Conservation (phyloP, 2,113 vertebrate genomes). For the Paramisgurnus dabryanus region DNA sequence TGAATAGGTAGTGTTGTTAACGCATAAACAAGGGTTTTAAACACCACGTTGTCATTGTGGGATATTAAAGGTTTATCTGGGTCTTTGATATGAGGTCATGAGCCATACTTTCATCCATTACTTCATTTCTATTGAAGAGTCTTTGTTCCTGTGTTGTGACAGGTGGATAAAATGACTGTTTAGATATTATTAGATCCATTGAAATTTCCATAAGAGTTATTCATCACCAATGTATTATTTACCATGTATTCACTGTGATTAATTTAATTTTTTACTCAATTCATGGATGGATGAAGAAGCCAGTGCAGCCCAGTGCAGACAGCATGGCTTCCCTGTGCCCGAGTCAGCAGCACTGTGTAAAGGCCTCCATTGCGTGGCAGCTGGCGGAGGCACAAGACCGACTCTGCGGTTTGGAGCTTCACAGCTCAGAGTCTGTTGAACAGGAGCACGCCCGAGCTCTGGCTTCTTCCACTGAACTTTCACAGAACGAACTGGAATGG, state of each 20-base stretch:
- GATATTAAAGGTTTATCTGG: not conserved
- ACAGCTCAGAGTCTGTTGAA: slow-evolving; percentile 90
- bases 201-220: not conserved
- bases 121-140: too few species aligned
- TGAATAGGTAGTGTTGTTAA: too few species aligned
- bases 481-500: slow-evolving; percentile 89
- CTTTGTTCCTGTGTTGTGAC: not conserved
- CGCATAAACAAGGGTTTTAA: too few species aligned
- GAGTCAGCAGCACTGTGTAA: slow-evolving; percentile 86
- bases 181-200: slow-evolving; percentile 22
- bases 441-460: slow-evolving; percentile 87
- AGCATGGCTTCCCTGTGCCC: slow-evolving; percentile 86
- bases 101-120: not conserved
- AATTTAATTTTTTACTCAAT: slow-evolving; percentile 28
- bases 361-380: slow-evolving; percentile 91
- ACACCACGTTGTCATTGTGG: not conserved
- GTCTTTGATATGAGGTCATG: slow-evolving; percentile 12
- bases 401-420: slow-evolving; percentile 86
- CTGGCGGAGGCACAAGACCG: slow-evolving; percentile 95
- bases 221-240: not conserved
- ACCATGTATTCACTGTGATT: not conserved
- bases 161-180: not conserved
- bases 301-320: slow-evolving; percentile 70
- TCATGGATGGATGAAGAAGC: not conserved
- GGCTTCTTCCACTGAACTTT: slow-evolving; percentile 81